Evolutionary conservation across 1,140 invertebrate species (phyloP).

Genomic region (Leptoteleia sp.): DNA sequence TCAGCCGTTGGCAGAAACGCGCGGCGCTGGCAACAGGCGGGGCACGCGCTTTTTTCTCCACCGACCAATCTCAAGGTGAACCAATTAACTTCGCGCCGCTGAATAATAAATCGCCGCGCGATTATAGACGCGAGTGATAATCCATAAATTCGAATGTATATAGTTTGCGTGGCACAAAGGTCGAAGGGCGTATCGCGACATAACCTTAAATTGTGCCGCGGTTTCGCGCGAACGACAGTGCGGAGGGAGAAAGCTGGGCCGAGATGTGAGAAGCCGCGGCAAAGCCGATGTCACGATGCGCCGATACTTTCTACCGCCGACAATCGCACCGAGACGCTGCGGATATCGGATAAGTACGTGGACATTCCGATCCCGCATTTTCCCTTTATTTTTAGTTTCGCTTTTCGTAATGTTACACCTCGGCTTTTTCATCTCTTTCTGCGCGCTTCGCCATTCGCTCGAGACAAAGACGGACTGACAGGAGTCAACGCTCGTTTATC

Average conservation of each 20-base stretch:
- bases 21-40: neutral
- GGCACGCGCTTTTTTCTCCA: neutral
- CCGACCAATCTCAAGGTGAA: slow-evolving; percentile 7
- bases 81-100: slow-evolving; percentile 14
- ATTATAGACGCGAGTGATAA: slow-evolving; percentile 33
- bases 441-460: too few relatives aligned
- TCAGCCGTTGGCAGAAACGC: too few relatives aligned
- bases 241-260: slow-evolving; percentile 20
- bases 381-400: neutral
- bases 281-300: slow-evolving; percentile 9
- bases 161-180: slow-evolving; percentile 30
- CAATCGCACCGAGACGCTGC: slow-evolving; percentile 16
- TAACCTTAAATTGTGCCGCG: slow-evolving; percentile 33
- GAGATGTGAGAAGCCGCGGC: slow-evolving; percentile 18
- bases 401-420: too few relatives aligned
- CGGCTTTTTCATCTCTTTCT: neutral
- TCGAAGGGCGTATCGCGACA: slow-evolving; percentile 42
- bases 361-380: neutral
- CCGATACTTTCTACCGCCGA: slow-evolving; percentile 1
- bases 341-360: slow-evolving; percentile 25
- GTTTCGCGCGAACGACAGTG: slow-evolving; percentile 5
- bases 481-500: neutral
- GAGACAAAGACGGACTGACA: too few relatives aligned
- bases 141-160: slow-evolving; percentile 43
- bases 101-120: slow-evolving; percentile 30